Conservation (phyloP, 1,140 invertebrate species). For the Venustaconcha ellipsiformis region DNA sequence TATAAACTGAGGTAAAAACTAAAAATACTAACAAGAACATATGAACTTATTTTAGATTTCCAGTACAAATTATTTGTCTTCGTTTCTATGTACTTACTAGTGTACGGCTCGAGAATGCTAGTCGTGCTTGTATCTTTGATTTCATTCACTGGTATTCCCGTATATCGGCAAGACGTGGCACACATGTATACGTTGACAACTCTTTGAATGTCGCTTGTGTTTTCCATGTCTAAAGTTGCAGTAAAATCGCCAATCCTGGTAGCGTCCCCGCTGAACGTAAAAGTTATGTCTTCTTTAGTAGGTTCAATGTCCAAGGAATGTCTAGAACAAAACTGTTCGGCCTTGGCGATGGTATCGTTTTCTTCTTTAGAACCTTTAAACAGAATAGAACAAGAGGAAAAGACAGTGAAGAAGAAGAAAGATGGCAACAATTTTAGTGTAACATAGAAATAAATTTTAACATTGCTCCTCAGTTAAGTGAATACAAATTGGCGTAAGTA, state of each 20-base stretch:
- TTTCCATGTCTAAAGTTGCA: slow-evolving; percentile 43
- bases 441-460: too few relatives aligned
- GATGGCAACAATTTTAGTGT: too few relatives aligned
- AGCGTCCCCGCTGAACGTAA: slow-evolving; percentile 44
- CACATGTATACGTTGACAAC: slow-evolving; percentile 49
- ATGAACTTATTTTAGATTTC: neutral
- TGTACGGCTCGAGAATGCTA: slow-evolving; percentile 46
- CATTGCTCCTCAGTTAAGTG: too few relatives aligned
- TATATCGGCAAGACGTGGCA: slow-evolving; percentile 55
- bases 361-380: slow-evolving; percentile 46
- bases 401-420: too few relatives aligned
- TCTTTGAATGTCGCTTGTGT: slow-evolving; percentile 42
- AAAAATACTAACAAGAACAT: neutral
- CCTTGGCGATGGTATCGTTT: slow-evolving; percentile 35
- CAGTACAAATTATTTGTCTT: neutral
- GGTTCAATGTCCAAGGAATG: slow-evolving; percentile 22
- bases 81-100: slow-evolving; percentile 30
- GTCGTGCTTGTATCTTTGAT: slow-evolving; percentile 46
- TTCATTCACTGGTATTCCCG: slow-evolving; percentile 53
- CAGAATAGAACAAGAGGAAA: neutral
- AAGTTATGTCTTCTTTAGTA: slow-evolving; percentile 45
- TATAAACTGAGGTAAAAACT: neutral
- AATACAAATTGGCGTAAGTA: too few relatives aligned
- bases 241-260: slow-evolving; percentile 50
- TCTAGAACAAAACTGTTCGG: slow-evolving; percentile 41